Evolutionary conservation across 2,888 invertebrate species (phyloP).

Genomic region (Keiferia lycopersicella): DNA sequence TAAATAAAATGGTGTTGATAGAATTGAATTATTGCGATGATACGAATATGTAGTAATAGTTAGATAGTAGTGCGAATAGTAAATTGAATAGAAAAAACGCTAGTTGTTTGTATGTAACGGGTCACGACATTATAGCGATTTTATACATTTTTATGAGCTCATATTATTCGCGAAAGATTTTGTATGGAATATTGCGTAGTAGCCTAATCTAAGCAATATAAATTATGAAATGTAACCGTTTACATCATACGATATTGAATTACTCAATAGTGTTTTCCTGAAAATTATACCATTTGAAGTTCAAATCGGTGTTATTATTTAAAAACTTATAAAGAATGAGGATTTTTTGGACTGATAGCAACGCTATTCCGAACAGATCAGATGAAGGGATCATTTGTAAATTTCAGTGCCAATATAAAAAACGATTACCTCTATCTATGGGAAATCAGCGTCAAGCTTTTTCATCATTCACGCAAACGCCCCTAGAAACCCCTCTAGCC

Average conservation of each 20-base stretch:
- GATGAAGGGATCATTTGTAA: too few relatives aligned
- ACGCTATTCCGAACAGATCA: too few relatives aligned
- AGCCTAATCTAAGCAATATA: slow-evolving; percentile 45
- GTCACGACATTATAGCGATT: slow-evolving; percentile 56
- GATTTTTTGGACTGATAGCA: too few relatives aligned
- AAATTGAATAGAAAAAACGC: slow-evolving; percentile 43
- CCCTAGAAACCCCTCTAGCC: too few relatives aligned
- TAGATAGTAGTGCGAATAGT: slow-evolving; percentile 22
- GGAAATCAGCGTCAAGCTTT: too few relatives aligned
- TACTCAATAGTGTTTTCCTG: slow-evolving; percentile 63
- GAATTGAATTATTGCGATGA: not conserved
- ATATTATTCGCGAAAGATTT: slow-evolving; percentile 68
- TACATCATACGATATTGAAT: slow-evolving; percentile 62
- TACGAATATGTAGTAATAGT: slow-evolving; percentile 30
- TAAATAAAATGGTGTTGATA: not conserved
- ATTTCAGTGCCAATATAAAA: too few relatives aligned
- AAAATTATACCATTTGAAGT: slow-evolving; percentile 45
- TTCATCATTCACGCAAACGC: too few relatives aligned
- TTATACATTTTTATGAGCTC: slow-evolving; percentile 75
- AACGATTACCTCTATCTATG: too few relatives aligned
- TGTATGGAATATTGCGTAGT: slow-evolving; percentile 62
- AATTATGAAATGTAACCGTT: slow-evolving; percentile 70
- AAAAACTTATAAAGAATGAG: not conserved
- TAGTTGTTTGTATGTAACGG: slow-evolving; percentile 48
- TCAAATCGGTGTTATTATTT: slow-evolving; percentile 21